Percentiles rank a stretch among this genome's conserved stretches.
These are phyloP conservation scores for Carassius gibelio DNA, from an alignment of 2,113 vertebrate species.

Conservation along the genomic window DNA sequence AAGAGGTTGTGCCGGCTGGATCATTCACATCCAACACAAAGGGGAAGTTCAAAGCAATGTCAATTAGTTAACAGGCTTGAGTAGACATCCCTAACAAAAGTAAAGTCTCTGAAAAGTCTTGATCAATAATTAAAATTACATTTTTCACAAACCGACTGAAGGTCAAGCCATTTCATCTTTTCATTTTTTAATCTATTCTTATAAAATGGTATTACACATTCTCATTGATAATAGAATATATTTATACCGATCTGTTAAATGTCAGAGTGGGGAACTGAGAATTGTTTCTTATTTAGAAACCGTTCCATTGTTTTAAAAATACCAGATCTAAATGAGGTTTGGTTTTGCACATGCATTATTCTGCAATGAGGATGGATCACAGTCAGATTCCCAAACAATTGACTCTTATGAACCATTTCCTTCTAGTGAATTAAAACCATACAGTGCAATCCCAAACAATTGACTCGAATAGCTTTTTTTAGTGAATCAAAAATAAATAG, in stretches of 20 bases:
- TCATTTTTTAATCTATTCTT: not conserved
- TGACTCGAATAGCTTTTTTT: too few relatives aligned
- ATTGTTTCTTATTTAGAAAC: not conserved
- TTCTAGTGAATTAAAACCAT: not conserved
- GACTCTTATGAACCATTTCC: not conserved
- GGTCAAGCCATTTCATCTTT: conserved; percentile 7
- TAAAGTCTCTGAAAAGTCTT: not conserved
- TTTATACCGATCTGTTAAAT: not conserved
- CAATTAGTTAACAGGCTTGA: not conserved
- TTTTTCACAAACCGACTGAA: not conserved
- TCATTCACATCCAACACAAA: not conserved
- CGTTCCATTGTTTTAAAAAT: not conserved
- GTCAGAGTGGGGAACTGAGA: not conserved
- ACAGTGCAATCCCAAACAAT: too few relatives aligned
- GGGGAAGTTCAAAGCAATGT: conserved; percentile 5
- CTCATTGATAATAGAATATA: not conserved
- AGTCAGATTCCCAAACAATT: not conserved
- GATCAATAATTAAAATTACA: not conserved
- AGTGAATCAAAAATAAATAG: too few relatives aligned
- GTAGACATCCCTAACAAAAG: not conserved
- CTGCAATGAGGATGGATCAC: not conserved
- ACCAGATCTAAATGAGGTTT: not conserved
- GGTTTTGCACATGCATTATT: not conserved
- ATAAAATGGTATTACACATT: conserved; percentile 9
- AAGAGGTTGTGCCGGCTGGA: not conserved